These are phyloP conservation scores for Saturnia japonica DNA, from an alignment of 2,888 invertebrate species.

Conservation along the genomic window DNA sequence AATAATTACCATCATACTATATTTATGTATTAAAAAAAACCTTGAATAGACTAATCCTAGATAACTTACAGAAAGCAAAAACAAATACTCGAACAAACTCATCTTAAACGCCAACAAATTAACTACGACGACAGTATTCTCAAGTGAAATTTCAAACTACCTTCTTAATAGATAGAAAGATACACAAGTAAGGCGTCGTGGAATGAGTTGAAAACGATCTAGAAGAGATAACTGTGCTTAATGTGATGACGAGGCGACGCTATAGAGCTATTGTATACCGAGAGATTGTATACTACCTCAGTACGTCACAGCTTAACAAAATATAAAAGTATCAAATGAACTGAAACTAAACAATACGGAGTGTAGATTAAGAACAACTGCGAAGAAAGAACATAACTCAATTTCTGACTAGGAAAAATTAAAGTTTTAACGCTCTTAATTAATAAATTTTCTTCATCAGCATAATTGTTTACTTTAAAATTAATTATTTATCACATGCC, in stretches of 20 bases:
- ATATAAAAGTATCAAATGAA: not conserved
- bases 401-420: too few species aligned
- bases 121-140: conserved; percentile 67
- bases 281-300: not conserved
- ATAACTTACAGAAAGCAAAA: conserved; percentile 32
- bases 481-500: too few species aligned
- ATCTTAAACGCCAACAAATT: conserved; percentile 37
- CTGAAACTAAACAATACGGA: not conserved
- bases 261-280: not conserved
- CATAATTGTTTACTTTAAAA: too few species aligned
- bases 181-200: conserved; percentile 80
- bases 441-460: too few species aligned
- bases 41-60: conserved; percentile 39
- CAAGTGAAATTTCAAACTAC: conserved; percentile 71
- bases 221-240: conserved; percentile 54
- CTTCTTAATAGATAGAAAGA: conserved; percentile 74
- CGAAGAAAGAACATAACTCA: not conserved
- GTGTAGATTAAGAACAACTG: not conserved
- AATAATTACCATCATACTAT: not conserved
- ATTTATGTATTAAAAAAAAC: conserved; percentile 19
- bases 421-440: too few species aligned
- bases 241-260: conserved; percentile 29
- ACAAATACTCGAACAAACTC: conserved; percentile 25
- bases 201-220: conserved; percentile 70
- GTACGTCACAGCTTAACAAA: not conserved